Evolutionary conservation across 2,797 vertebrate genomes (phyloP).

Genomic region (Cichlasoma orientale): DNA sequence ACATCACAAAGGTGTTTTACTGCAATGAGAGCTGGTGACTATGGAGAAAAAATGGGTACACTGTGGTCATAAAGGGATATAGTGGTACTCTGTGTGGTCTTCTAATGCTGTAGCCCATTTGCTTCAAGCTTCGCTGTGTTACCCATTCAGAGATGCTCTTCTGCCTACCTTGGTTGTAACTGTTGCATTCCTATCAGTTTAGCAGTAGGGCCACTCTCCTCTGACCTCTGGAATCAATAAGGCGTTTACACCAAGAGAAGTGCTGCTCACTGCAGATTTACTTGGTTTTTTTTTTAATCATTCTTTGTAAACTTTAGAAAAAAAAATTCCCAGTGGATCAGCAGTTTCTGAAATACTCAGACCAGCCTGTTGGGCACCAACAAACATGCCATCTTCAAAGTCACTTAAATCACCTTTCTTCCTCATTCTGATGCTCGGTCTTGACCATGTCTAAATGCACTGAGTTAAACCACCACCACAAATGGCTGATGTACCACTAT

Average conservation of each 20-base stretch:
- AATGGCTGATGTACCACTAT: too few relatives aligned
- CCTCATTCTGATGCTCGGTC: fast-evolving
- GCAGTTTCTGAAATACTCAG: background rate
- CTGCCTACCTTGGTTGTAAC: background rate
- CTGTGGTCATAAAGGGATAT: background rate
- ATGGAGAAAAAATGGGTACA: background rate
- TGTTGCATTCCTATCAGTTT: background rate
- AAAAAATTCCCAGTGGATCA: background rate
- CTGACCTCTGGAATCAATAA: background rate
- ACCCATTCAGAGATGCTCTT: background rate
- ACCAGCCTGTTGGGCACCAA: too few relatives aligned
- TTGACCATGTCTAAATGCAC: background rate
- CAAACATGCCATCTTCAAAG: background rate
- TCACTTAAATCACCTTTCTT: background rate
- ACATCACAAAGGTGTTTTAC: too few relatives aligned
- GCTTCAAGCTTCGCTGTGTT: background rate
- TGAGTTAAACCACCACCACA: background rate
- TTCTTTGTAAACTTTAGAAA: background rate
- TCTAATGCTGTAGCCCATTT: background rate
- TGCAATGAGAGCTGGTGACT: background rate
- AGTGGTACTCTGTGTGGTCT: background rate
- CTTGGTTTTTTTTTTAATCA: background rate
- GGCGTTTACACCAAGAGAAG: background rate
- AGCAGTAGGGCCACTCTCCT: background rate
- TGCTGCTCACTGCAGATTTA: background rate